Base-by-base conservation (phyloP, 2,113 vertebrate genomes). In the Chlamydotis undulata region DNA sequence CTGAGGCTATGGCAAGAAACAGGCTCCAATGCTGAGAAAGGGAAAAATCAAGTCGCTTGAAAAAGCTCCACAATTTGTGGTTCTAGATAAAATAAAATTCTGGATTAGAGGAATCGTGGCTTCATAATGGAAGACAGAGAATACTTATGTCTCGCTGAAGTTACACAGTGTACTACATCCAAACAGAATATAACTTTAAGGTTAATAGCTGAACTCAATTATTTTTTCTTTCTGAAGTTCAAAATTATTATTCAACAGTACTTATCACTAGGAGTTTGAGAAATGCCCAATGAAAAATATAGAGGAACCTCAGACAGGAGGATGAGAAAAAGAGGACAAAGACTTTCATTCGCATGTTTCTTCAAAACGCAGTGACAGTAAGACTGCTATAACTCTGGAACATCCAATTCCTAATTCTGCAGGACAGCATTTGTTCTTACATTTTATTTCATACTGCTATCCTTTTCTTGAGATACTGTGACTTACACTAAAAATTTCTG, bases 111-210 rank as follows among this genome's bases (percentile, higher is more conserved):
- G 23, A 87, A 19, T 13, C 12, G 8, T 39, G 15, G 28, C 39
- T 57, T 65, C n/a, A n/a, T 45, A 81, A 45, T 7, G 9, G 45
- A 50, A 80, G 13, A 28, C 7, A 26, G 22, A 6, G 12, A 57
- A 56, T 39, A 41, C 5, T 39, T n/a, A 3, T 1, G 0, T 21
- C n/a, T 83, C 1, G 0, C 41, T 86, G 43, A 57, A 87, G 45
- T 83, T 90, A 64, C 5, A 26, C 15, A 22, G 18, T 26, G 21
- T 29, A 45, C 22, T 59, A 50, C 35, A 60, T 5, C 13, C 39
- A 57, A 86, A 29, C 22, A 26, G 31, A 60, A 24, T 23, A 22
- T 25, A 56, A 75, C 9, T 45, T 37, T 16, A 69, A 50, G 21
- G 78, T 60, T 49, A 56, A 43, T 47, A 76, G 1, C 33, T 55